These are phyloP conservation scores for Aricia agestis DNA, from an alignment of 1,140 invertebrate species.

Conservation along the genomic window DNA sequence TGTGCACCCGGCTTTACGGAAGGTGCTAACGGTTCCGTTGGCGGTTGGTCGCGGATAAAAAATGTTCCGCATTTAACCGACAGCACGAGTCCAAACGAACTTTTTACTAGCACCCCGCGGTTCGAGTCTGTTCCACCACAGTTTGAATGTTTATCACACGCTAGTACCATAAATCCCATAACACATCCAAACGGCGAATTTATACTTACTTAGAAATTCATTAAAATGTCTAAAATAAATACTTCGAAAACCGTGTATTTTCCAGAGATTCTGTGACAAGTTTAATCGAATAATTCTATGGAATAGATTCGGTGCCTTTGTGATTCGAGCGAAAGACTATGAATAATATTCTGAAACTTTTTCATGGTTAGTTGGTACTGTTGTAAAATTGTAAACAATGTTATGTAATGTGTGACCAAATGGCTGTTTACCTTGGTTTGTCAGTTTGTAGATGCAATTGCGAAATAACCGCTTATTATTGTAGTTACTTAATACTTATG, in stretches of 20 bases:
- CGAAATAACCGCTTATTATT: neutral
- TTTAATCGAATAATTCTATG: too few relatives aligned
- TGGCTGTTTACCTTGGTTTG: neutral
- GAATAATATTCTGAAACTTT: too few relatives aligned
- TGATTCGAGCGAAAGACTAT: too few relatives aligned
- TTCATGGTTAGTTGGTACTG: too few relatives aligned
- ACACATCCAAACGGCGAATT: too few relatives aligned
- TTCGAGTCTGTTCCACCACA: neutral
- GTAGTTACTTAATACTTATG: neutral
- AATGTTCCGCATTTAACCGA: constrained; percentile 45
- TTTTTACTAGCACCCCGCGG: constrained; percentile 16
- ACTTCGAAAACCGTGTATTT: too few relatives aligned
- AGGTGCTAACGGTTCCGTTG: constrained; percentile 64
- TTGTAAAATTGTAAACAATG: neutral
- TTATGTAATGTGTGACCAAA: neutral
- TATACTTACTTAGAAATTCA: too few relatives aligned
- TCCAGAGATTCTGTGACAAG: too few relatives aligned
- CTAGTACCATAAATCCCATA: too few relatives aligned
- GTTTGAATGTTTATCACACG: neutral
- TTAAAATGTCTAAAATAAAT: too few relatives aligned
- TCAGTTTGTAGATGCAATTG: neutral
- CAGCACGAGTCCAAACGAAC: constrained; percentile 22
- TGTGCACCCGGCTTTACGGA: constrained; percentile 29
- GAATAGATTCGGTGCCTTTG: too few relatives aligned
- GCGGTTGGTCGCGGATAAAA: constrained; percentile 68